These are phyloP conservation scores for Folsomia manolachei DNA, from an alignment of 2,888 invertebrate genomes.

Conservation along the genomic window DNA sequence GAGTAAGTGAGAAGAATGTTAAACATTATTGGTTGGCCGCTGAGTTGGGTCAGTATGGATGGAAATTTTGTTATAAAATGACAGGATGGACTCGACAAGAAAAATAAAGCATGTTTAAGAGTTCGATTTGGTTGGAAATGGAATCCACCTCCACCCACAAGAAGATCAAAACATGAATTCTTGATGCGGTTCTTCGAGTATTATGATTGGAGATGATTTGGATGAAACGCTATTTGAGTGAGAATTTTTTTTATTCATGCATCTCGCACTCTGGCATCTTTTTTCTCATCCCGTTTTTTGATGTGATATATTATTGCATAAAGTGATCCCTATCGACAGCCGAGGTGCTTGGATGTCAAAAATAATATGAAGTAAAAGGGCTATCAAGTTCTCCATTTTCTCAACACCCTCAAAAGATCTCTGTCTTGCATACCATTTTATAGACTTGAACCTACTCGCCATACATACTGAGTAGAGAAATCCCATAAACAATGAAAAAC, in stretches of 20 bases:
- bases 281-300: too few species aligned
- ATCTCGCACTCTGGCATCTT: not conserved
- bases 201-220: not conserved
- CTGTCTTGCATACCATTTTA: not conserved
- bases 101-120: too few species aligned
- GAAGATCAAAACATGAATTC: too few species aligned
- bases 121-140: too few species aligned
- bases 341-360: not conserved
- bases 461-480: not conserved
- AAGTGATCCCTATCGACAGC: not conserved
- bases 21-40: too few species aligned
- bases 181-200: not conserved
- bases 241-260: not conserved
- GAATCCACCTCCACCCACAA: too few species aligned
- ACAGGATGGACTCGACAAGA: too few species aligned
- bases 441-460: not conserved
- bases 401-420: not conserved
- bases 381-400: not conserved
- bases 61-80: too few species aligned
- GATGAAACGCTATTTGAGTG: not conserved
- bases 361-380: slow-evolving; percentile 6
- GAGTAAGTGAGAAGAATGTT: too few species aligned
- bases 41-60: too few species aligned
- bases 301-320: not conserved
- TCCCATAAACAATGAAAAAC: not conserved